Evolutionary conservation across 2,113 vertebrate species (phyloP).

Genomic region (Pitta sordida): DNA sequence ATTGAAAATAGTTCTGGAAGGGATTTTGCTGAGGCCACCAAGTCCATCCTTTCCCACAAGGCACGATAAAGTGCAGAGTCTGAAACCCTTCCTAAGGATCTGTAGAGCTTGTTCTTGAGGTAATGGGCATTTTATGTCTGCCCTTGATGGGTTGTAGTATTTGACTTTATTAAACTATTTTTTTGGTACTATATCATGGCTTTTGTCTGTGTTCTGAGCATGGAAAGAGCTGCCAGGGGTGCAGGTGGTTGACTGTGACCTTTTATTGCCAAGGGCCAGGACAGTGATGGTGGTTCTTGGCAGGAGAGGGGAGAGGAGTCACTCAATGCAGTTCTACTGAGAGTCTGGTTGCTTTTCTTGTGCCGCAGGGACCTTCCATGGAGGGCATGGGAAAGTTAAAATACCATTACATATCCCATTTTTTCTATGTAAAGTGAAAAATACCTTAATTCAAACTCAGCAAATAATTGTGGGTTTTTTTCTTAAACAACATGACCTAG

Average conservation of each 20-base stretch:
- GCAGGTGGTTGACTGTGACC: not conserved
- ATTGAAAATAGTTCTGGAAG: not conserved
- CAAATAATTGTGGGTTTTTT: not conserved
- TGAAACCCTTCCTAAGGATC: not conserved
- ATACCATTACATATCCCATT: not conserved
- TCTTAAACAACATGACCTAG: not conserved
- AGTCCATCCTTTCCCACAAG: not conserved
- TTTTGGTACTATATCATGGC: not conserved
- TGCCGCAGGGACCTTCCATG: not conserved
- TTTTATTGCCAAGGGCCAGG: not conserved
- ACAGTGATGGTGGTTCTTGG: not conserved
- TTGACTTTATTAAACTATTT: not conserved
- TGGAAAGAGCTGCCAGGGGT: not conserved
- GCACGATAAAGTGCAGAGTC: not conserved
- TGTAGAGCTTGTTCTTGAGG: not conserved
- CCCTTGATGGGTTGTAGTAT: not conserved
- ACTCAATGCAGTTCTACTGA: not conserved
- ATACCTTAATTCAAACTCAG: not conserved
- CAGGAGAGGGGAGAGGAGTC: not conserved
- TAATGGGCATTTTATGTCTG: not conserved
- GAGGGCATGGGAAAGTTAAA: not conserved
- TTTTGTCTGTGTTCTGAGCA: not conserved
- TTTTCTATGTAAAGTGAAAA: not conserved
- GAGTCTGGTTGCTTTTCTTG: not conserved
- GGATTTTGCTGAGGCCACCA: not conserved